Evolutionary conservation across 2,888 invertebrate species (phyloP).

Genomic region (Orthonychiurus folsomi): DNA sequence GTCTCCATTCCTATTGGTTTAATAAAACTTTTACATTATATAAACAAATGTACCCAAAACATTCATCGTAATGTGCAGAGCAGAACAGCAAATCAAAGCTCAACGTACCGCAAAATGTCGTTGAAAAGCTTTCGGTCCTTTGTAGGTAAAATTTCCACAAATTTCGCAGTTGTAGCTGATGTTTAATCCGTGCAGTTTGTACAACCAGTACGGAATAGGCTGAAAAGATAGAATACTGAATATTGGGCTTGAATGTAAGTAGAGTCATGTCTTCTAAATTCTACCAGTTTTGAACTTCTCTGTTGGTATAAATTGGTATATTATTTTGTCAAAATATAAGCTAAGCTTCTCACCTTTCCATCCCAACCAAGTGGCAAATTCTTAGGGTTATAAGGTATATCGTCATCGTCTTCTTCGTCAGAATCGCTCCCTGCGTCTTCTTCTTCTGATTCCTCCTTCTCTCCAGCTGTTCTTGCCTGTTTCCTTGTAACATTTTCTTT

Average conservation of each 20-base stretch:
- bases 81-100: constrained; percentile 5
- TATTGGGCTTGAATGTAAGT: not conserved
- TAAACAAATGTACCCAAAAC: not conserved
- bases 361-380: constrained; percentile 99
- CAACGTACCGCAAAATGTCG: constrained; percentile 83
- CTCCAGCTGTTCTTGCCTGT: constrained; percentile 90
- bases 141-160: constrained; percentile 97
- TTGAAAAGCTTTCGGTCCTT: constrained; percentile 98
- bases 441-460: constrained; percentile 84
- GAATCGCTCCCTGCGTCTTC: constrained; percentile 62
- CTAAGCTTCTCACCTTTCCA: constrained; percentile 65
- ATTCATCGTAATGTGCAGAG: not conserved
- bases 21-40: not conserved
- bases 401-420: constrained; percentile 75
- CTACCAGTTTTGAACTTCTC: not conserved
- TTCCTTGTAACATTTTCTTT: constrained; percentile 98
- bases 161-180: constrained; percentile 99
- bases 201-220: constrained; percentile 88
- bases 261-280: not conserved
- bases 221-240: constrained; percentile 42
- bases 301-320: not conserved
- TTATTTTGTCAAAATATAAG: not conserved
- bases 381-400: constrained; percentile 98
- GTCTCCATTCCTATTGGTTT: constrained; percentile 54
- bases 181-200: constrained; percentile 96